Percentiles rank a stretch among this genome's conserved stretches.
Evolutionary conservation across 2,888 invertebrate species (phyloP).

Genomic region (Drosophila hawaiiensis): DNA sequence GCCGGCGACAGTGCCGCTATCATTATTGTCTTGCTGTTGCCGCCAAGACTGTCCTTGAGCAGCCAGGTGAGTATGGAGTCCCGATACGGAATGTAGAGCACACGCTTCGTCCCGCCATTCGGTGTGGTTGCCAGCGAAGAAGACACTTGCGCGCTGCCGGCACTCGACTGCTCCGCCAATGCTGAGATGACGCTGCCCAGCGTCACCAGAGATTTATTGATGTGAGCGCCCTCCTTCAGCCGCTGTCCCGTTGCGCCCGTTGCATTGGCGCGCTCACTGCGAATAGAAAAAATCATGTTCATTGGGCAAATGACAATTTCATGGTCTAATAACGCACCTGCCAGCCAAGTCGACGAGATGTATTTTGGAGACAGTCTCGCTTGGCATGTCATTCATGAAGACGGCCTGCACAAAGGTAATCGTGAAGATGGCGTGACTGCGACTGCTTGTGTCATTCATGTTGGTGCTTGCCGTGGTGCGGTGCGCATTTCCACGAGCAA

Average conservation of each 20-base stretch:
- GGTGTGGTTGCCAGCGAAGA: constrained; percentile 80
- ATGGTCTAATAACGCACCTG: constrained; percentile 87
- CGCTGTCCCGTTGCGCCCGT: constrained; percentile 96
- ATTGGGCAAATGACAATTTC: constrained; percentile 27
- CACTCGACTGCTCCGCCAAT: constrained; percentile 88
- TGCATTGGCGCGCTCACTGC: constrained; percentile 93
- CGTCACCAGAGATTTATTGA: constrained; percentile 95
- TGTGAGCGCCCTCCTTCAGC: constrained; percentile 95
- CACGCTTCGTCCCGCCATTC: constrained; percentile 85
- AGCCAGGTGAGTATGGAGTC: constrained; percentile 96
- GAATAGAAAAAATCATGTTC: neutral
- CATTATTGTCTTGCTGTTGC: constrained; percentile 96
- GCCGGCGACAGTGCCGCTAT: constrained; percentile 93
- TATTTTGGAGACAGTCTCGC: constrained; percentile 95
- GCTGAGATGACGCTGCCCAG: constrained; percentile 95
- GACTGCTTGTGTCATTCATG: constrained; percentile 96
- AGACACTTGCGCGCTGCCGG: constrained; percentile 62
- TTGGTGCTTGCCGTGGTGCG: constrained; percentile 95
- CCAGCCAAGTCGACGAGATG: constrained; percentile 96
- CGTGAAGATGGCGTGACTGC: constrained; percentile 96
- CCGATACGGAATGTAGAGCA: constrained; percentile 93
- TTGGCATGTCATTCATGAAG: constrained; percentile 94
- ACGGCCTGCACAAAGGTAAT: constrained; percentile 95
- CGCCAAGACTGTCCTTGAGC: constrained; percentile 94
- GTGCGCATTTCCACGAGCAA: constrained; percentile 92